A percentile compares a stretch with the other conserved stretches of the same genome.
These are phyloP conservation scores for Alaudala cheleensis DNA, from an alignment of 2,113 vertebrate genomes.

Conservation along the genomic window DNA sequence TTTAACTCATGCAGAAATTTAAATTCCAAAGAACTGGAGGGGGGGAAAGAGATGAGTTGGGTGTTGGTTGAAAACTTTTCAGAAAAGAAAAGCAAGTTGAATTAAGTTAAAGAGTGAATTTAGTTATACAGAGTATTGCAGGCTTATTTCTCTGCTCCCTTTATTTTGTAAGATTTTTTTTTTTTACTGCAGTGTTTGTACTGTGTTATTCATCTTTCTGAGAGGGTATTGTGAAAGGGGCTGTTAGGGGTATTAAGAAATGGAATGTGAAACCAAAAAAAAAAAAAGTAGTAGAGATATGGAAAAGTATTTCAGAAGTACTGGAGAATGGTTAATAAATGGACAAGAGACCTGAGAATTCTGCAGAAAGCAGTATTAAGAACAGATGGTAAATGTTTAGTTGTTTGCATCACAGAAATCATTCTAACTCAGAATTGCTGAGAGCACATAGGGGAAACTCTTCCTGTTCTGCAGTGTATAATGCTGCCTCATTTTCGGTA, in stretches of 20 bases:
- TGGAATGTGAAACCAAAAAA: neutral
- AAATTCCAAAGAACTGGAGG: neutral
- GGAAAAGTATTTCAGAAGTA: neutral
- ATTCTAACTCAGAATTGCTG: neutral
- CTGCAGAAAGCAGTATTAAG: neutral
- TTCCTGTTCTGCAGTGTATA: neutral
- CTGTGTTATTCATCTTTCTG: neutral
- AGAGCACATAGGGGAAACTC: neutral
- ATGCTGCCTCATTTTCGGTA: neutral
- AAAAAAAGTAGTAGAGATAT: neutral
- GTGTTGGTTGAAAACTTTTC: neutral
- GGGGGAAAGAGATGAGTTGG: neutral
- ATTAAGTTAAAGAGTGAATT: neutral
- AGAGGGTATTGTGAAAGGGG: constrained; percentile 4
- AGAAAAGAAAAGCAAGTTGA: neutral
- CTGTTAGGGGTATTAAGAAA: constrained; percentile 6
- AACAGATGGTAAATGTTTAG: neutral
- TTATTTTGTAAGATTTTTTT: neutral
- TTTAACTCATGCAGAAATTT: neutral
- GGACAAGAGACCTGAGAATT: neutral
- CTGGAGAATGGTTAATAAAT: neutral
- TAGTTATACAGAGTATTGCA: neutral
- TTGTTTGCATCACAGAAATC: neutral
- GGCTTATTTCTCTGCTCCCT: neutral
- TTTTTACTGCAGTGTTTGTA: neutral